Conservation (phyloP, 2,888 invertebrate species). For the Euplagia quadripunctaria region DNA sequence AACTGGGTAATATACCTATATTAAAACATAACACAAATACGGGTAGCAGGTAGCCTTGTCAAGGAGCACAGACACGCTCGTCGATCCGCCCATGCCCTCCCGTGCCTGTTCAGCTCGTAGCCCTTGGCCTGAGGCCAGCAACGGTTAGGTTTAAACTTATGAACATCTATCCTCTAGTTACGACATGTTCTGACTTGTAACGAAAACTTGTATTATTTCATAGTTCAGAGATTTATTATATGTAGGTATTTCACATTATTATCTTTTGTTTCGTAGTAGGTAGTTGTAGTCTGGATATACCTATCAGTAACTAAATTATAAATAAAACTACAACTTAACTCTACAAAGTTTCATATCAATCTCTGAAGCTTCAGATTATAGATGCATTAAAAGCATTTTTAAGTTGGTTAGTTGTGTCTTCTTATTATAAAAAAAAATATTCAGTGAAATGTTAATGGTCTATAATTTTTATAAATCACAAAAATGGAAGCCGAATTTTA, state of each 20-base stretch:
- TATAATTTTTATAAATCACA: no score
- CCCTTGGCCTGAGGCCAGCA: constrained; percentile 4
- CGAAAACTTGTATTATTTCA: not conserved
- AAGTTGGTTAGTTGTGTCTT: no score
- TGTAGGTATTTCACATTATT: not conserved
- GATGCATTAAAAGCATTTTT: no score
- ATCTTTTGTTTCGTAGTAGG: not conserved
- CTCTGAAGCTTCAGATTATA: no score
- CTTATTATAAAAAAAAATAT: no score
- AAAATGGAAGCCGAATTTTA: no score
- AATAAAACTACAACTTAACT: no score
- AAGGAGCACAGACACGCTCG: constrained; percentile 1
- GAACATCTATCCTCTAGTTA: not conserved
- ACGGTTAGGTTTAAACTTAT: not conserved
- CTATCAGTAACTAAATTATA: no score
- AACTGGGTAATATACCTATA: not conserved
- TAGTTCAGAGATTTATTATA: not conserved
- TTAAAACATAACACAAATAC: not conserved
- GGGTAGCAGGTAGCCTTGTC: constrained; percentile 2
- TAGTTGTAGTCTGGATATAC: no score
- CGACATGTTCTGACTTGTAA: not conserved
- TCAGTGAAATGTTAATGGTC: no score
- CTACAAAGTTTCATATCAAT: no score
- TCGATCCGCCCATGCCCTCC: not conserved
- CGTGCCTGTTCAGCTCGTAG: not conserved